phyloP scores from a whole-genome alignment of 2,888 invertebrate genomes.

The Trissonchulus latispiculum region DNA sequence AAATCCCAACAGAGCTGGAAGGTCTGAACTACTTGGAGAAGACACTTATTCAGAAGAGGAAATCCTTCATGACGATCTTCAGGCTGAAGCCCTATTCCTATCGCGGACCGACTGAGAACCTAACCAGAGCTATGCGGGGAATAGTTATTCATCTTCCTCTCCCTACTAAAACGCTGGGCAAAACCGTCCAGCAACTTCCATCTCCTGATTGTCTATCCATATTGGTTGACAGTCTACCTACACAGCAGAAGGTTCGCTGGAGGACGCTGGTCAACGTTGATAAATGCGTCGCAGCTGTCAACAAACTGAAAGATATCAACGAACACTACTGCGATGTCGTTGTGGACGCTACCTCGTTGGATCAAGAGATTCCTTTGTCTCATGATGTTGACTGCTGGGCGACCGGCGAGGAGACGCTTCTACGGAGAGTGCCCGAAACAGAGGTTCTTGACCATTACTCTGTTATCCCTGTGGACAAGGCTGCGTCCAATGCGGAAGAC shows the following conservation, averaged over 20 bases:
- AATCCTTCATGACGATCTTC: not conserved
- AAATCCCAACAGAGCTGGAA: not conserved
- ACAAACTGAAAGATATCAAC: not conserved
- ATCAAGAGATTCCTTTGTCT: no score
- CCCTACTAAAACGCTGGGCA: not conserved
- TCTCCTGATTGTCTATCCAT: not conserved
- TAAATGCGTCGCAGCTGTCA: not conserved
- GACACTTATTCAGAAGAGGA: not conserved
- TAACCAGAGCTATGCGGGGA: not conserved
- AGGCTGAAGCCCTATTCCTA: not conserved
- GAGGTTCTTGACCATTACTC: not conserved
- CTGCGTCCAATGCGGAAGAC: not conserved
- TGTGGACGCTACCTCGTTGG: not conserved
- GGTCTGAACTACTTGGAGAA: not conserved
- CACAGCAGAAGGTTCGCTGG: not conserved
- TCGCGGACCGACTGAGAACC: not conserved
- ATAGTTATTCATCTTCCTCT: not conserved
- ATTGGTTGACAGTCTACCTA: constrained; percentile 4
- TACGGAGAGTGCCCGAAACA: not conserved
- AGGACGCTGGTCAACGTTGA: not conserved
- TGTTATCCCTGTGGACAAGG: not conserved
- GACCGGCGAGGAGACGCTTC: no score
- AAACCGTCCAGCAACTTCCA: not conserved
- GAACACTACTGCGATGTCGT: not conserved
- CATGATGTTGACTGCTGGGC: no score